phyloP scores from a whole-genome alignment of 2,888 invertebrate genomes.

The Caenorhabditis macrosperma region DNA sequence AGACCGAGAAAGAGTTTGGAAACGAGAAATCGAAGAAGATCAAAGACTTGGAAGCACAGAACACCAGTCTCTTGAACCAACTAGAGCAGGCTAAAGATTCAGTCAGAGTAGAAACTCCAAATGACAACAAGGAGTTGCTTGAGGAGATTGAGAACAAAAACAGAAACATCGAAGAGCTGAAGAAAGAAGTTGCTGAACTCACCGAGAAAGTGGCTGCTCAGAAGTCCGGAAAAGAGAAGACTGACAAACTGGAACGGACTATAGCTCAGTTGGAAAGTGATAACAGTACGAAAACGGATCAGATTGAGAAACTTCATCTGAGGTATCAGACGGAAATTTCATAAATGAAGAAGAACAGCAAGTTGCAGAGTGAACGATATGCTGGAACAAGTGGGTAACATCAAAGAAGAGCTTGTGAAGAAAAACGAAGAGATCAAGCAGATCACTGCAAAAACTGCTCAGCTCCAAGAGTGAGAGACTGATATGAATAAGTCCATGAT shows the following conservation, averaged over 20 bases:
- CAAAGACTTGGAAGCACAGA: constrained; percentile 76
- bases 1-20: constrained; percentile 49
- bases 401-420: constrained; percentile 68
- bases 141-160: constrained; percentile 55
- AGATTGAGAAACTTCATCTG: constrained; percentile 60
- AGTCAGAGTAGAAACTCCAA: not conserved
- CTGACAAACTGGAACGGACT: constrained; percentile 27
- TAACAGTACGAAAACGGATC: constrained; percentile 45
- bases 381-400: constrained; percentile 65
- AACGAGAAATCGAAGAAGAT: constrained; percentile 61
- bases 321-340: constrained; percentile 21
- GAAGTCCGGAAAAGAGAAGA: constrained; percentile 23
- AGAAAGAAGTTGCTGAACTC: constrained; percentile 29
- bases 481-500: not conserved
- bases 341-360: too few species aligned
- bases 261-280: constrained; percentile 48
- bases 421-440: constrained; percentile 70
- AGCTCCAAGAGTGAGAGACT: constrained; percentile 51
- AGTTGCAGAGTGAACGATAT: constrained; percentile 62
- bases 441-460: constrained; percentile 69
- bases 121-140: constrained; percentile 43
- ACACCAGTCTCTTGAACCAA: constrained; percentile 68
- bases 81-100: constrained; percentile 54
- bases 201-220: constrained; percentile 23
- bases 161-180: constrained; percentile 51